Base-by-base conservation (phyloP, 2,113 vertebrate species). In the Origma solitaria region DNA sequence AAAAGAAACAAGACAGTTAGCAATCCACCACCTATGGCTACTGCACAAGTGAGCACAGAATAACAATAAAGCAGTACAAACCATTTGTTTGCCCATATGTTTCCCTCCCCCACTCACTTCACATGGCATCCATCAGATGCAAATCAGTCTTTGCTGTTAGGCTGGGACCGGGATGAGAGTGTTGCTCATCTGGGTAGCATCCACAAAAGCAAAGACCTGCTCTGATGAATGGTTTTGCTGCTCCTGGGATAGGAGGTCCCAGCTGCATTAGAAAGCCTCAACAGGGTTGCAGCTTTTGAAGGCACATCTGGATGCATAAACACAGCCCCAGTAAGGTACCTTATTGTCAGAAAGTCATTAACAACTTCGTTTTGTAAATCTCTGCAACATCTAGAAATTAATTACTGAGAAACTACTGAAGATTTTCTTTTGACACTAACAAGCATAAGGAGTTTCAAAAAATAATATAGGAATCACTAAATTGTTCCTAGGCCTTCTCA, bases 281-380 rank as follows among this genome's bases (percentile, higher is more conserved):
- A 44, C 22, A 73, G 58, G 56, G 37, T 22, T 81, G 58, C 20
- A 90, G 56, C 51, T 42, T 70, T 13, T 2, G 2, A 80, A 84
- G 37, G 27, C 47, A 66, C 27, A 62, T 37, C 45, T 73, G 38
- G 51, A 70, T 79, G 19, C 28, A 38, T n/a, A 45, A 71, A 50
- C 0, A 0, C 49, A 76, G 85, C 22, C 7, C 22, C 0, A 0
- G 25, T 35, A 54, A 62, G 27, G 15, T 13, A 19, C 4, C 7
- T 62, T 42, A 57, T 56, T 47, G n/a, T 31, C 58, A 78, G 18
- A 76, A 80, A 37, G 38, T 27, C 58, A 42, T 40, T 31, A 89
- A 71, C 4, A 75, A 53, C 49, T 57, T 86, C 8, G 11, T 33
- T 85, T 69, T 7, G 2, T 81, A 80, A 54, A 82, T 22, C 37